Conservation (phyloP, 2,113 vertebrate species). For the Embiotoca jacksoni region DNA sequence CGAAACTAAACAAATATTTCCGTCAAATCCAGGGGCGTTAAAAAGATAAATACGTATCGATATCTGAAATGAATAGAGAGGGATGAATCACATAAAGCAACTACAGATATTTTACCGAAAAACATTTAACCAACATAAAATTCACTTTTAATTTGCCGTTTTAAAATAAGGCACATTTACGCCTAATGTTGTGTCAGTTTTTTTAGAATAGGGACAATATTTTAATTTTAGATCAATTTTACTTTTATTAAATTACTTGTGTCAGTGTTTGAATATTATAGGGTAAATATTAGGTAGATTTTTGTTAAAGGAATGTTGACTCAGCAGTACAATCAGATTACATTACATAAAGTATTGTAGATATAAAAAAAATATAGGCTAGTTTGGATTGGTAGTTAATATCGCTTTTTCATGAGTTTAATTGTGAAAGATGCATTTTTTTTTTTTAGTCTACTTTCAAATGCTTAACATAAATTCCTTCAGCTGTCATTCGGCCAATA, state of each 20-base stretch:
- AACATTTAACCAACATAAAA: background rate
- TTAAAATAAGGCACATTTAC: constrained; percentile 55
- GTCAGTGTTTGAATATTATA: constrained; percentile 3
- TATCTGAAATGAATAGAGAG: background rate
- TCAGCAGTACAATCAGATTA: constrained; percentile 29
- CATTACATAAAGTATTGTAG: background rate
- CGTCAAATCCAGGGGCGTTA: background rate
- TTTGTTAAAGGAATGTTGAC: constrained; percentile 48
- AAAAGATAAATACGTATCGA: background rate
- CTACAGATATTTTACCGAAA: background rate
- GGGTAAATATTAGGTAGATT: constrained; percentile 42
- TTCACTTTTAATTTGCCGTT: background rate
- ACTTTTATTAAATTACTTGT: background rate
- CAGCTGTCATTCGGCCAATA: constrained; percentile 28
- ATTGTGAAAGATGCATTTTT: background rate
- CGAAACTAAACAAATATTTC: constrained; percentile 12
- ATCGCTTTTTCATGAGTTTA: background rate
- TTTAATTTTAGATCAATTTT: background rate
- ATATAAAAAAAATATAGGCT: constrained; percentile 34
- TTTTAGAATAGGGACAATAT: background rate
- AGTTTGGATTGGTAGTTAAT: constrained; percentile 46
- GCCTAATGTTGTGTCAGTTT: constrained; percentile 17
- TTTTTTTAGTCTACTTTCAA: background rate
- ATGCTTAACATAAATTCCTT: background rate
- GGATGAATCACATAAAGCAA: too few relatives aligned